A percentile compares a stretch with the other conserved stretches of the same genome.
Evolutionary conservation across 2,888 invertebrate species (phyloP).

Genomic region (Acronicta aceris): DNA sequence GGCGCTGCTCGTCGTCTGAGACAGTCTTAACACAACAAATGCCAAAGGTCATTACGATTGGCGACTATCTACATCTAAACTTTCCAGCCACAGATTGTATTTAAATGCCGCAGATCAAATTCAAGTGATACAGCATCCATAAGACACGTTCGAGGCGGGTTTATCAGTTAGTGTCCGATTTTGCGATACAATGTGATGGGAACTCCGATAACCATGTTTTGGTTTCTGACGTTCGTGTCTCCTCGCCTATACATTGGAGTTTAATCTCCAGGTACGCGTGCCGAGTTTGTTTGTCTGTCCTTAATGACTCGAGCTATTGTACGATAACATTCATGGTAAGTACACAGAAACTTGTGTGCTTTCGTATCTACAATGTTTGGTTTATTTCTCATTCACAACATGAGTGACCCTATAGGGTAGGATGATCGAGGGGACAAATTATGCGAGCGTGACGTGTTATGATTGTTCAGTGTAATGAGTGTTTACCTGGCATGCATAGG

Average conservation of each 20-base stretch:
- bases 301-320: constrained; percentile 50
- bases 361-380: constrained; percentile 32
- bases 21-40: constrained; percentile 55
- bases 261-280: constrained; percentile 51
- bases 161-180: constrained; percentile 44
- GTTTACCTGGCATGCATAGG: constrained; percentile 87
- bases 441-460: constrained; percentile 51
- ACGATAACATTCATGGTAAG: constrained; percentile 43
- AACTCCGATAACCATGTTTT: constrained; percentile 43
- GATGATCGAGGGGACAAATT: constrained; percentile 54
- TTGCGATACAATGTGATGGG: constrained; percentile 52
- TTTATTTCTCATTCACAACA: constrained; percentile 51
- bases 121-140: constrained; percentile 26
- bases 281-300: constrained; percentile 41
- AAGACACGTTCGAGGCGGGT: constrained; percentile 22
- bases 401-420: constrained; percentile 51
- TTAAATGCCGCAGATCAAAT: constrained; percentile 31
- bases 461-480: constrained; percentile 43
- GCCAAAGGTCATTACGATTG: constrained; percentile 30
- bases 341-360: constrained; percentile 35
- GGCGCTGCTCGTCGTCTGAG: constrained; percentile 88
- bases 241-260: constrained; percentile 22
- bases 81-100: constrained; percentile 24
- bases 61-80: constrained; percentile 20
- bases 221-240: constrained; percentile 25